These are phyloP conservation scores for Thalassoma bifasciatum DNA, from an alignment of 2,113 vertebrate species.

Conservation along the genomic window DNA sequence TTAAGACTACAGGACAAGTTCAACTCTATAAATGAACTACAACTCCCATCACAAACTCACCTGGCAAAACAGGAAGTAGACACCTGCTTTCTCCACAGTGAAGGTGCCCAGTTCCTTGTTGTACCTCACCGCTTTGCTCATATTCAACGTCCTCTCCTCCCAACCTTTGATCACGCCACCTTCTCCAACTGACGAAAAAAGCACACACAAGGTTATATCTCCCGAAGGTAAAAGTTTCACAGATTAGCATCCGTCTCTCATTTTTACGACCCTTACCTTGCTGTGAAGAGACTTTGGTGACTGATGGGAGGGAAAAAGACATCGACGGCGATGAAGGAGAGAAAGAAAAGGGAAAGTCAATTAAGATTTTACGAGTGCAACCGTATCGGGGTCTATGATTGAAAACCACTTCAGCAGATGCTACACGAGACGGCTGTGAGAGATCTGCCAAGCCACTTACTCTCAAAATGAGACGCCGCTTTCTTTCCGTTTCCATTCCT, in stretches of 20 bases:
- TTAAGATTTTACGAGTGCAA: slow-evolving; percentile 75
- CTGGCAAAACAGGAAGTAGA: slow-evolving; percentile 94
- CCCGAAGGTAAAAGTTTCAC: slow-evolving; percentile 1
- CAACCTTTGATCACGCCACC: slow-evolving; percentile 90
- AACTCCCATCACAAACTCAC: slow-evolving; percentile 74
- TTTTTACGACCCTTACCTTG: slow-evolving; percentile 77
- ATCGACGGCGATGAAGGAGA: slow-evolving; percentile 56
- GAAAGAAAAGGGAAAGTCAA: slow-evolving; percentile 70
- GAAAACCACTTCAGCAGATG: slow-evolving; percentile 79
- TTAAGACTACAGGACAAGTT: background rate
- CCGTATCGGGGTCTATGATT: slow-evolving; percentile 66
- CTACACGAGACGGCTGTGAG: slow-evolving; percentile 63
- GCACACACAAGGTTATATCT: slow-evolving; percentile 38
- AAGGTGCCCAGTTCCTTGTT: slow-evolving; percentile 86
- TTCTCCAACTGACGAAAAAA: slow-evolving; percentile 75
- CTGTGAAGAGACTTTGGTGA: slow-evolving; percentile 81
- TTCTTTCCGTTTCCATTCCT: slow-evolving; percentile 79
- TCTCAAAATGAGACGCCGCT: slow-evolving; percentile 86
- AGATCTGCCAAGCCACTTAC: slow-evolving; percentile 83
- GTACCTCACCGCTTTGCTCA: slow-evolving; percentile 88
- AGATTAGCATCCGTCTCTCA: slow-evolving; percentile 28
- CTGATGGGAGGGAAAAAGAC: slow-evolving; percentile 61
- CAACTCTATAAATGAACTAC: slow-evolving; percentile 7
- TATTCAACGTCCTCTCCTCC: slow-evolving; percentile 88
- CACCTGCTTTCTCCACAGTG: slow-evolving; percentile 84